These are phyloP conservation scores for Lapara coniferarum DNA, from an alignment of 2,888 invertebrate species.

Conservation along the genomic window DNA sequence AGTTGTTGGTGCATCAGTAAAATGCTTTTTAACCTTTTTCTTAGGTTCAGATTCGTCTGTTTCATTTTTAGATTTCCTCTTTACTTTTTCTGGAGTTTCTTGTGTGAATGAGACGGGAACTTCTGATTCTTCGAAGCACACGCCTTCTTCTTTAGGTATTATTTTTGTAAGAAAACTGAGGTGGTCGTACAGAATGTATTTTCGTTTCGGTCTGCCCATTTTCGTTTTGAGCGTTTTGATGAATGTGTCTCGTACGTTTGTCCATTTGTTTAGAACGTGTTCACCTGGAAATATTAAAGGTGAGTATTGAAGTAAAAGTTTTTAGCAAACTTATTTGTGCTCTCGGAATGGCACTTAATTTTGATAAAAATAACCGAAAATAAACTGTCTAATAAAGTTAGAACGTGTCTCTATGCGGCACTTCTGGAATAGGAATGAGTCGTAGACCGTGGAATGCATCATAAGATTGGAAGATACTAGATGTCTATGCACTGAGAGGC, in stretches of 20 bases:
- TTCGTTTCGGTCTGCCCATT: constrained; percentile 59
- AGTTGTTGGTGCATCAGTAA: constrained; percentile 21
- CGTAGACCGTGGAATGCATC: too few species aligned
- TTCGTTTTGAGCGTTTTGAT: constrained; percentile 63
- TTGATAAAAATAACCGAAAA: too few species aligned
- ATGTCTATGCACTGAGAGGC: too few species aligned
- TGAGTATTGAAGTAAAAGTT: background rate
- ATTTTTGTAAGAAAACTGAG: constrained; percentile 63
- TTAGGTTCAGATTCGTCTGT: constrained; percentile 31
- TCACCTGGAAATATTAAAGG: constrained; percentile 57
- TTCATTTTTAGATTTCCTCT: too few species aligned
- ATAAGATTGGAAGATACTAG: too few species aligned
- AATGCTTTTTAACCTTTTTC: constrained; percentile 46
- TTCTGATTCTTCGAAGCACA: constrained; percentile 31
- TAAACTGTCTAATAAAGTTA: too few species aligned
- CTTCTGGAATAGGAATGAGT: too few species aligned
- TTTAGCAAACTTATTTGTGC: too few species aligned
- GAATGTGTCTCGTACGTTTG: constrained; percentile 73
- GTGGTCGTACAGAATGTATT: constrained; percentile 64
- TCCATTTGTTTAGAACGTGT: constrained; percentile 69
- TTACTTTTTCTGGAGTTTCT: constrained; percentile 1
- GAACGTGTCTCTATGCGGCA: too few species aligned
- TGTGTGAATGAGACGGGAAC: constrained; percentile 31
- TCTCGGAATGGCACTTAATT: too few species aligned
- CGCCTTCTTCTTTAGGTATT: constrained; percentile 45